Conservation (phyloP, 2,113 vertebrate genomes). For the Lucifuga dentata region DNA sequence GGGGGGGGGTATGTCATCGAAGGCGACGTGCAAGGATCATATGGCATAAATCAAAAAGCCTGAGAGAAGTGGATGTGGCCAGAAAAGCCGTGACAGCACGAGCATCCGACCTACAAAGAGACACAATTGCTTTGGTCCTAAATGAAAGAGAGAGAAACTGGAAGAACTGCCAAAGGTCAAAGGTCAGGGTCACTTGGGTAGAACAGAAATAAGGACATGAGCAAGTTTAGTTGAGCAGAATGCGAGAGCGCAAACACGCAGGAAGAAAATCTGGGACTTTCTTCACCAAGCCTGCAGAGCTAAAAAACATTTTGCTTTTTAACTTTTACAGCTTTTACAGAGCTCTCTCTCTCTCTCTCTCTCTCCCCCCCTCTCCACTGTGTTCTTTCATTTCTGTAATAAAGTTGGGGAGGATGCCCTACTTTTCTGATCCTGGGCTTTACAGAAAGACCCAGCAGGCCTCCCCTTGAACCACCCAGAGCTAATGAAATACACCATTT, state of each 20-base stretch:
- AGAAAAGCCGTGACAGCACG: no score
- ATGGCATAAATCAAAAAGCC: no score
- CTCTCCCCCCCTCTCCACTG: conserved; percentile 13
- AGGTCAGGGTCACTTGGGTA: conserved; percentile 36
- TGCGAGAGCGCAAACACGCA: conserved; percentile 2
- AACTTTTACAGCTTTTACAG: conserved; percentile 29
- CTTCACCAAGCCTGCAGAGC: conserved; percentile 25
- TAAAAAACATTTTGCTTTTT: conserved; percentile 43
- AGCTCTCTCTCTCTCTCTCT: conserved; percentile 16
- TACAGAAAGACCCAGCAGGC: conserved; percentile 36
- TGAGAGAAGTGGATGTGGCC: no score
- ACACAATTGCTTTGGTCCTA: no score
- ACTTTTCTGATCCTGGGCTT: conserved; percentile 44
- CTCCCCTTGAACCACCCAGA: conserved; percentile 63
- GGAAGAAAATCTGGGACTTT: background rate
- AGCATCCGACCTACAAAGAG: no score
- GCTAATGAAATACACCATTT: conserved; percentile 71
- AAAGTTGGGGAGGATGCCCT: conserved; percentile 47
- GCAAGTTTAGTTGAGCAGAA: conserved; percentile 14
- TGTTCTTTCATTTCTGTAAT: conserved; percentile 44
- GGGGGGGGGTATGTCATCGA: no score
- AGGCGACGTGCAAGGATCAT: no score
- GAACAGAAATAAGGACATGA: background rate
- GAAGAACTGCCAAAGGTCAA: conserved; percentile 25
- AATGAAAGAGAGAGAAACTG: conserved; percentile 9